Evolutionary conservation across 2,888 invertebrate species (phyloP), one percentile per base, ranked within the genome.

Genomic region (Sphaerophoria rueppellii): DNA sequence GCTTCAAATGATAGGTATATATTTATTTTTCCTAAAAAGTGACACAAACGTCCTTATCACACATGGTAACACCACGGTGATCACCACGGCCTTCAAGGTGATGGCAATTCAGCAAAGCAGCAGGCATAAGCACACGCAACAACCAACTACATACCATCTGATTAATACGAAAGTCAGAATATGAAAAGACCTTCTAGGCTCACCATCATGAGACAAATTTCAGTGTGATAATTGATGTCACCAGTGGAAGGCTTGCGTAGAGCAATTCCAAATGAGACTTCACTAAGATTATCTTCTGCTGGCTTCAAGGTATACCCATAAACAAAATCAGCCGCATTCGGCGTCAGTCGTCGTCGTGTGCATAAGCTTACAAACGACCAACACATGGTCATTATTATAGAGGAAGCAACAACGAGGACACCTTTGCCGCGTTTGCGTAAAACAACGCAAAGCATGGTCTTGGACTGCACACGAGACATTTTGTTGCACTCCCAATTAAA

Each of bases 241-340:
- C 72, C 67, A 75, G 80, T 58, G 71, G 83, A 83, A 75, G 83
- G 75, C 71, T 83, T 80, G 75, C 74, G 82, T 80, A 75, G 74
- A 80, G 82, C 82, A 83, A 71, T 75, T 83, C 57, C 75, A 80
- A 80, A 80, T 80, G 83, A 83, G 80, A 83, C 83, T 80, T 83
- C 83, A 83, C 80, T 83, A 83, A 83, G 83, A 83, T 83, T 83
- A 83, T 83, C 83, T 83, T 35, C 79, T 71, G 43, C 35, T 65
- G 73, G 65, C 12, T 67, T 61, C 57, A 74, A 57, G 79, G 82
- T 24, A 24, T 48, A 52, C 63, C 80, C 83, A 83, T 83, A 83
- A 83, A 83, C 83, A 80, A 83, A 75, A 54, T 80, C 83, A 50
- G 40, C 83, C 83, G 67, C 24, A 24, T 40, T 40, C 48, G 54